Conservation (phyloP, 2,797 vertebrate genomes). For the Chromobotia macracanthus region DNA sequence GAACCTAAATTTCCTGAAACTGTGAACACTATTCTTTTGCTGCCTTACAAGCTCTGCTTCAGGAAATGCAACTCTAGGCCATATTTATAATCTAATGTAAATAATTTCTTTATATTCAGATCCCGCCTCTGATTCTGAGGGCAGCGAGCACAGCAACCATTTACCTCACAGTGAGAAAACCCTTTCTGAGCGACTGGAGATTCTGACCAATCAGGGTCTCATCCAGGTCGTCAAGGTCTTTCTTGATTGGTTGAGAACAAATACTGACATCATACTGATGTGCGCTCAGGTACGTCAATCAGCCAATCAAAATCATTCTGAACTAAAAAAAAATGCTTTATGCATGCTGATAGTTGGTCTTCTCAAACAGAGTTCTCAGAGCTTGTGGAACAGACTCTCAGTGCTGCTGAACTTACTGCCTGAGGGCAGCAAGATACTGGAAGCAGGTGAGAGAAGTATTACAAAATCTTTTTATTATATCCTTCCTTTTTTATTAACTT, state of each 20-base stretch:
- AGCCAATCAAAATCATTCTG: background rate
- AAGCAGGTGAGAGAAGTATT: constrained; percentile 81
- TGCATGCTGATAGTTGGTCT: background rate
- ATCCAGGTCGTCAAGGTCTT: constrained; percentile 94
- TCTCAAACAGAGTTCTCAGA: constrained; percentile 89
- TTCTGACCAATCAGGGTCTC: constrained; percentile 87
- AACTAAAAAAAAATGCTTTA: background rate
- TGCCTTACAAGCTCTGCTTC: too few species aligned
- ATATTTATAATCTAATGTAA: background rate
- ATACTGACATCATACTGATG: constrained; percentile 95
- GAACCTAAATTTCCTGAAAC: too few species aligned
- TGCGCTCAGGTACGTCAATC: constrained; percentile 85
- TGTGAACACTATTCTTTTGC: too few species aligned
- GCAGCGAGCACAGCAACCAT: constrained; percentile 84
- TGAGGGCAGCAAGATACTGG: constrained; percentile 87
- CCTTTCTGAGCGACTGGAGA: constrained; percentile 88
- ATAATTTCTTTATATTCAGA: constrained; percentile 67
- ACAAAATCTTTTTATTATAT: background rate
- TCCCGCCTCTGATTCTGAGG: constrained; percentile 87
- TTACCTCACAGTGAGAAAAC: constrained; percentile 87
- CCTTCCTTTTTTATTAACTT: too few species aligned
- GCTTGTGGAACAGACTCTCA: constrained; percentile 96
- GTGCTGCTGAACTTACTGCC: constrained; percentile 95
- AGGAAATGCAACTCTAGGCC: background rate
- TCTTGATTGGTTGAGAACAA: constrained; percentile 93